Evolutionary conservation across 2,888 invertebrate species (phyloP).

Genomic region (Saturnia pavonia): DNA sequence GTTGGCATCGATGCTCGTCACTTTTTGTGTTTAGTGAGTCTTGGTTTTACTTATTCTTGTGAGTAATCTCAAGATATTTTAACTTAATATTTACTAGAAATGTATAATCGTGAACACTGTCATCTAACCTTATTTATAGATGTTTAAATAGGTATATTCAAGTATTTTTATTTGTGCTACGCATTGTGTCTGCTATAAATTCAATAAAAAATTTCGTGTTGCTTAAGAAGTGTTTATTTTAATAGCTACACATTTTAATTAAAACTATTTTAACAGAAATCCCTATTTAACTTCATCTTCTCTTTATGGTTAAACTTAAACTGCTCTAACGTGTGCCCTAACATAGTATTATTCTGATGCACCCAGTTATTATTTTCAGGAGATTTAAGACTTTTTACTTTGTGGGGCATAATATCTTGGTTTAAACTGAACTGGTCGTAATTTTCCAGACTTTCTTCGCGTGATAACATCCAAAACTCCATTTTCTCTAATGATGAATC

Average conservation of each 20-base stretch:
- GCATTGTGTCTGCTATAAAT: conserved; percentile 66
- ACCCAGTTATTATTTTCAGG: conserved; percentile 21
- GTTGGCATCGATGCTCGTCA: conserved; percentile 55
- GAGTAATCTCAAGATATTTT: conserved; percentile 49
- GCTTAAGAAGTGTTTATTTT: conserved; percentile 51
- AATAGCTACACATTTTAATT: not conserved
- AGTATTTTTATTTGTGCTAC: conserved; percentile 41
- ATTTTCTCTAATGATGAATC: conserved; percentile 49
- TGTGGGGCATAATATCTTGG: conserved; percentile 12
- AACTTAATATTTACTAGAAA: conserved; percentile 37
- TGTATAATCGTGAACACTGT: conserved; percentile 30
- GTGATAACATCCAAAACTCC: conserved; percentile 57
- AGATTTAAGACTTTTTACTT: not conserved
- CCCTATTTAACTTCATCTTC: conserved; percentile 34
- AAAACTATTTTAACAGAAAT: not conserved
- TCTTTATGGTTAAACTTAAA: conserved; percentile 55
- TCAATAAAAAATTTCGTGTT: conserved; percentile 72
- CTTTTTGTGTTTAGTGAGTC: conserved; percentile 80
- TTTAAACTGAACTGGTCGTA: conserved; percentile 34
- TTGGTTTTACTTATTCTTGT: conserved; percentile 78
- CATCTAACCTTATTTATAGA: conserved; percentile 24
- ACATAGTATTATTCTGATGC: not conserved
- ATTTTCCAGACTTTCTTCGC: conserved; percentile 32
- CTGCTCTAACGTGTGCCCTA: conserved; percentile 44
- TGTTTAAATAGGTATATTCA: not conserved